Percentiles rank a stretch among this genome's conserved stretches.
phyloP scores from a whole-genome alignment of 2,888 invertebrate genomes.

The Patella caerulea region DNA sequence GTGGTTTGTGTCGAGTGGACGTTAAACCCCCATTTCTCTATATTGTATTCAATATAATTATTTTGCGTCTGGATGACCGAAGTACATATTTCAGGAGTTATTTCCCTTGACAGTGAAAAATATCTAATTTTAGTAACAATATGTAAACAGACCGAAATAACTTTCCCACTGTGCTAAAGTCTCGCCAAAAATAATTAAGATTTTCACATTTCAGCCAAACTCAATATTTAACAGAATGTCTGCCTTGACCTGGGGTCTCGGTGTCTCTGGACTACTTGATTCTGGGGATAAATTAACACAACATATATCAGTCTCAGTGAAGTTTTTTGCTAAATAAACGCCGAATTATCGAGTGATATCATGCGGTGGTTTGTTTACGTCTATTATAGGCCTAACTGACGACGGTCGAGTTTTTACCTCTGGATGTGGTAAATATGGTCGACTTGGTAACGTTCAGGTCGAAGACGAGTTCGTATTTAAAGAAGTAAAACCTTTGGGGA shows the following conservation, averaged over 20 bases:
- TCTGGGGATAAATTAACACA: not conserved
- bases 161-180: too few species aligned
- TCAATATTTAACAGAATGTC: not conserved
- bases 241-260: not conserved
- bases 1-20: too few species aligned
- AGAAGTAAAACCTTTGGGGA: slow-evolving; percentile 21
- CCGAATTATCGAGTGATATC: slow-evolving; percentile 25
- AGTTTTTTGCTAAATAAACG: not conserved
- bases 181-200: too few species aligned
- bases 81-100: too few species aligned
- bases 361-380: slow-evolving; percentile 48
- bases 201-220: too few species aligned
- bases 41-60: too few species aligned
- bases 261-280: not conserved
- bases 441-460: slow-evolving; percentile 47
- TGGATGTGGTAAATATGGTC: slow-evolving; percentile 53
- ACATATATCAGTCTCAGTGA: not conserved
- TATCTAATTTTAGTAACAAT: too few species aligned
- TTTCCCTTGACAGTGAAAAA: too few species aligned
- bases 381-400: slow-evolving; percentile 36
- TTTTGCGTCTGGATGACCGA: too few species aligned
- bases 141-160: too few species aligned
- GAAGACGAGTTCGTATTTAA: slow-evolving; percentile 32
- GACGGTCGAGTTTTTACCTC: slow-evolving; percentile 42
- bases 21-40: too few species aligned